phyloP scores from a whole-genome alignment of 2,888 invertebrate species.

The Clivina fossor region DNA sequence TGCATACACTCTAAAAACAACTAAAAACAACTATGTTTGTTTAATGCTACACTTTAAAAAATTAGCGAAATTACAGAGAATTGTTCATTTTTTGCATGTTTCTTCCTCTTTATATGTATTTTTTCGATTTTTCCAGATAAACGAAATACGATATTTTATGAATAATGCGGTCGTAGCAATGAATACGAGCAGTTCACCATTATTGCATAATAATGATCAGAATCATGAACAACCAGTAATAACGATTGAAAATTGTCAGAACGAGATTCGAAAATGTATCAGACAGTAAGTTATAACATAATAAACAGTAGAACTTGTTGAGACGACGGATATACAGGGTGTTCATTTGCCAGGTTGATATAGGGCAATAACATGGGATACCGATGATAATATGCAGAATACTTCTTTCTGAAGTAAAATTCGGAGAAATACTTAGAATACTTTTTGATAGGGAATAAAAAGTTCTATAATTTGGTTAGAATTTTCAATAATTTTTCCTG shows the following conservation, averaged over 20 bases:
- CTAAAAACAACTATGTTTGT: slow-evolving; percentile 13
- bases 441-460: too few species aligned
- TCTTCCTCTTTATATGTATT: slow-evolving; percentile 13
- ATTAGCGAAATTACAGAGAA: slow-evolving; percentile 9
- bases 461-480: too few species aligned
- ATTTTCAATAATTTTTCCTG: too few species aligned
- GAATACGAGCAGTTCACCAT: too few species aligned
- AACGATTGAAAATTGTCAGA: slow-evolving; percentile 52
- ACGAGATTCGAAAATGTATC: slow-evolving; percentile 54
- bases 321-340: too few species aligned
- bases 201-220: too few species aligned
- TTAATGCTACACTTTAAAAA: slow-evolving; percentile 17
- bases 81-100: slow-evolving; percentile 1
- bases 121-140: slow-evolving; percentile 59
- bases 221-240: slow-evolving; percentile 47
- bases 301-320: too few species aligned
- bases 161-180: slow-evolving; percentile 63
- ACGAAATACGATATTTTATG: slow-evolving; percentile 72
- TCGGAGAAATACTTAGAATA: too few species aligned
- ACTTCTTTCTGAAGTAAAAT: too few species aligned
- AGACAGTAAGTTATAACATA: slow-evolving; percentile 55
- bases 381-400: too few species aligned
- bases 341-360: too few species aligned
- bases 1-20: not conserved
- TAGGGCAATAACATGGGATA: too few species aligned